These are phyloP conservation scores for Rhynchophorus ferrugineus DNA, from an alignment of 1,140 invertebrate species.

Conservation along the genomic window DNA sequence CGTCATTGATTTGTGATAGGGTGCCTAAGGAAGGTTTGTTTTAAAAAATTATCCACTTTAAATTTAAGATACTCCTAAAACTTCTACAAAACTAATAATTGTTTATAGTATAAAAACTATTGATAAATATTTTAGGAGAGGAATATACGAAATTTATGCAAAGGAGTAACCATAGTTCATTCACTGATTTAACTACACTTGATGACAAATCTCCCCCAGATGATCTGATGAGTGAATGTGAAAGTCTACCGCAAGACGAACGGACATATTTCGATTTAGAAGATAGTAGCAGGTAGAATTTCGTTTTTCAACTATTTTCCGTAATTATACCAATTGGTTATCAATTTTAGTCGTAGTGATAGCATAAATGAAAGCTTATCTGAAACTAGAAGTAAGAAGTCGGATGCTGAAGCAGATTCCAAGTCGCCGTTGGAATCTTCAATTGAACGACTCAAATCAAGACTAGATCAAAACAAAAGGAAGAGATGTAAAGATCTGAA, in stretches of 20 bases:
- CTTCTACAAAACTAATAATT: no score
- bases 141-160: conserved; percentile 54
- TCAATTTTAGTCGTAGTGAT: conserved; percentile 11
- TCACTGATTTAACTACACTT: conserved; percentile 5
- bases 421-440: conserved; percentile 32
- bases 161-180: conserved; percentile 16
- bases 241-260: conserved; percentile 47
- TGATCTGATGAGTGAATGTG: conserved; percentile 50
- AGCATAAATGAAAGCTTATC: conserved; percentile 7
- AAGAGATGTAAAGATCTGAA: conserved; percentile 23
- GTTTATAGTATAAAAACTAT: no score
- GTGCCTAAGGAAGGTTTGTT: conserved; percentile 50
- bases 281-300: conserved; percentile 20
- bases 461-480: conserved; percentile 30
- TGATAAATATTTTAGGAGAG: conserved; percentile 38
- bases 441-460: conserved; percentile 34
- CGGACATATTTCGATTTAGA: conserved; percentile 32
- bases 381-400: conserved; percentile 20
- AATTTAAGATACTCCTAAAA: no score
- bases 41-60: no score
- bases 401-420: conserved; percentile 36
- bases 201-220: conserved; percentile 29
- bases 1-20: conserved; percentile 46
- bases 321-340: neutral
- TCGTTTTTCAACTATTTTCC: neutral